These are phyloP conservation scores for Eupithecia inturbata DNA, from an alignment of 2,888 invertebrate species.

Conservation along the genomic window DNA sequence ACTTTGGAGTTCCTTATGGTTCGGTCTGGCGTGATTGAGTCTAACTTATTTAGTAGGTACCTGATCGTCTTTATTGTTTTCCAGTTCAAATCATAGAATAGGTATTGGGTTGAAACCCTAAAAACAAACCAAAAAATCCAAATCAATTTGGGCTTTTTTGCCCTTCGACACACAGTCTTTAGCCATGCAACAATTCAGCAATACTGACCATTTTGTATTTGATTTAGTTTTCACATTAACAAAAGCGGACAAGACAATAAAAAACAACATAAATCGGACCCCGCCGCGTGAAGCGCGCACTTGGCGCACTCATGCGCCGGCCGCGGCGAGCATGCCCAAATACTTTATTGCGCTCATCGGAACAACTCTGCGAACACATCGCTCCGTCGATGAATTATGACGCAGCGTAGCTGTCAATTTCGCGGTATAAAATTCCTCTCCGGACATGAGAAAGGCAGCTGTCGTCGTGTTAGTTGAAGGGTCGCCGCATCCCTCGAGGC, in stretches of 20 bases:
- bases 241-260: constrained; percentile 77
- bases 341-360: constrained; percentile 74
- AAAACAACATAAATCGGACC: constrained; percentile 76
- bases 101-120: background rate
- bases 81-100: background rate
- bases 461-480: constrained; percentile 76
- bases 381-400: constrained; percentile 68
- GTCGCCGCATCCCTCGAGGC: constrained; percentile 76
- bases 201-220: constrained; percentile 45
- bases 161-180: constrained; percentile 25
- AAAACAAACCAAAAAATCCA: background rate
- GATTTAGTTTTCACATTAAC: constrained; percentile 81
- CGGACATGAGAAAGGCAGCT: constrained; percentile 79
- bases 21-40: constrained; percentile 57
- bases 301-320: constrained; percentile 62
- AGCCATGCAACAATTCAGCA: constrained; percentile 50
- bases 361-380: constrained; percentile 67
- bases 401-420: constrained; percentile 77
- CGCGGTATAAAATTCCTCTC: constrained; percentile 77
- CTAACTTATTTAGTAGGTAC: constrained; percentile 33
- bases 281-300: constrained; percentile 67
- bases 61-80: constrained; percentile 10
- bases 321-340: constrained; percentile 61
- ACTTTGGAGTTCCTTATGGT: constrained; percentile 64
- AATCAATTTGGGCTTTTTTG: background rate